Evolutionary conservation across 2,888 invertebrate species (phyloP).

Genomic region (Nemurella pictetii): DNA sequence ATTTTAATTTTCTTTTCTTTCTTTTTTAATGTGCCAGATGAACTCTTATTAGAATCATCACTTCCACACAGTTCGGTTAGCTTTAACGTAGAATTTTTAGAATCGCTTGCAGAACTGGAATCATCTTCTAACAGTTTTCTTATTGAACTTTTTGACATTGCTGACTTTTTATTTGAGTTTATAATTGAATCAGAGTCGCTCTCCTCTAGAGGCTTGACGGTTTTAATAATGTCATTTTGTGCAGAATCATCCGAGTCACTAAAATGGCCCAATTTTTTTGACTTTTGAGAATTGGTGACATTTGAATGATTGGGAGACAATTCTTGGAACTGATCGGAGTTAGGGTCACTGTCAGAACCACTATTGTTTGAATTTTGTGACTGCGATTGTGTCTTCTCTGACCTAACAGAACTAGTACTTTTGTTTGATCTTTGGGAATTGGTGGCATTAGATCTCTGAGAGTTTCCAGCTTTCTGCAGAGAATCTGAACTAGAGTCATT

Average conservation of each 20-base stretch:
- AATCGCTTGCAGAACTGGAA: background rate
- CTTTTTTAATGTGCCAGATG: background rate
- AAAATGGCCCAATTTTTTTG: background rate
- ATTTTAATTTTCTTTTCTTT: background rate
- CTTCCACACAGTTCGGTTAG: background rate
- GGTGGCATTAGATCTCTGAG: background rate
- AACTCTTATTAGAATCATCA: background rate
- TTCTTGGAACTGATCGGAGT: background rate
- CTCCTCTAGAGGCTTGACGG: background rate
- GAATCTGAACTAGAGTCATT: background rate
- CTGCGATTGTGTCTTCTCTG: no score
- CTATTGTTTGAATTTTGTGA: conserved; percentile 9
- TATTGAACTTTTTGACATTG: background rate
- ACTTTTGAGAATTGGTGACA: background rate
- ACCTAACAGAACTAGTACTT: background rate
- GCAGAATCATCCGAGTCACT: background rate
- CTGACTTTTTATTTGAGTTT: background rate
- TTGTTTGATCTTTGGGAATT: background rate
- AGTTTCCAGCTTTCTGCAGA: background rate
- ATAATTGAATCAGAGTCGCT: conserved; percentile 12
- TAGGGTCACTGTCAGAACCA: background rate
- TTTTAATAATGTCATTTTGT: background rate
- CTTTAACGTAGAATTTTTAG: background rate
- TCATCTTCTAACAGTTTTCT: background rate
- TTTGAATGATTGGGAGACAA: background rate